Base-by-base conservation (phyloP, 2,113 vertebrate genomes). In the Vimba vimba region DNA sequence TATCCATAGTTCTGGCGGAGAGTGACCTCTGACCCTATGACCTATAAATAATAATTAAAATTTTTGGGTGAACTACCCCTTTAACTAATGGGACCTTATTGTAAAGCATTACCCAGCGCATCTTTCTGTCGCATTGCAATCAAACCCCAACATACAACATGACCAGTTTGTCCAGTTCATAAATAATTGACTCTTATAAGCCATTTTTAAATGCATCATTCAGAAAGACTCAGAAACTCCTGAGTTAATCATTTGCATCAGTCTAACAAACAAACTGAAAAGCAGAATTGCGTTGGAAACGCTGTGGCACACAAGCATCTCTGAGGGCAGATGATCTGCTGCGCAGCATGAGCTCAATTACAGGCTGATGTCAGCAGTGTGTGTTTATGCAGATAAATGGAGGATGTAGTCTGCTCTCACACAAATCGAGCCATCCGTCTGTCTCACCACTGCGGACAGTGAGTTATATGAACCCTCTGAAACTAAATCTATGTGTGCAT, bases 331-430 rank as follows among this genome's bases (percentile, higher is more conserved):
- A 27, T 25, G 21, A 19, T 23, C 8, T 10, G 19, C 19, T 57
- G 55, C 55, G 64, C 78, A 13, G 81, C 83, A 84, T 87, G 88
- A 91, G 90, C 69, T 73, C 36, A 45, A 89, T 73, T 57, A 62
- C 85, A 39, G 50, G 62, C 73, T 89, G 84, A 91, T 82, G 87
- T 91, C 66, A 88, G 69, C 59, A 85, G 73, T 57, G 77, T 80
- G 79, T 88, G 90, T 12, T 79, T 79, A 87, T 73, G 7, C 64
- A 69, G 74, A 47, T 75, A 45, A 84, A n/a, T 82, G 47, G 33
- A 74, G 62, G 64, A 55, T 73, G 27, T 5, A 50, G 60, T 36
- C 19, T 1, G 6, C 55, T 57, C 55, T 21, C 55, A 21, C 19
- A 57, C 6, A 7, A 55, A 6, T 19, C 50, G 17, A 52, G 50